phyloP scores from a whole-genome alignment of 2,888 invertebrate genomes.

The Chymomyza amoena region DNA sequence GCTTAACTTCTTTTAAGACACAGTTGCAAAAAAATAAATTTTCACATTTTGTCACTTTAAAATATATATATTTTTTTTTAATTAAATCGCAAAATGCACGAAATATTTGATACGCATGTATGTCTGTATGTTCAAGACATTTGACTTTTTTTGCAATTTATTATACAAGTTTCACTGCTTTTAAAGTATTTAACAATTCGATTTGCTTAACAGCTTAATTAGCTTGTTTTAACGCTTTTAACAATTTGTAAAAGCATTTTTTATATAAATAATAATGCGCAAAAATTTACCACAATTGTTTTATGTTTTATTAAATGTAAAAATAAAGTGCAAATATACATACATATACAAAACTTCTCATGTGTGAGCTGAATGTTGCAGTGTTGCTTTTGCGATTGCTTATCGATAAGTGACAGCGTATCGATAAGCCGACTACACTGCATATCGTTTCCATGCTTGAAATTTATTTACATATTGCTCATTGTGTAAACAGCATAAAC shows the following conservation, averaged over 20 bases:
- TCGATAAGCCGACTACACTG: background rate
- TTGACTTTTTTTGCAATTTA: conserved; percentile 13
- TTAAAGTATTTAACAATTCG: background rate
- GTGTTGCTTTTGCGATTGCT: background rate
- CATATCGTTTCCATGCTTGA: background rate
- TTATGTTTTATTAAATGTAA: conserved; percentile 3
- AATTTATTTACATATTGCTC: background rate
- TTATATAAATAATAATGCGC: background rate
- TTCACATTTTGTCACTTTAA: background rate
- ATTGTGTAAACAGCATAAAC: background rate
- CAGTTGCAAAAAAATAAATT: background rate
- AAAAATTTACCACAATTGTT: background rate
- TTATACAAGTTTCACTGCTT: background rate
- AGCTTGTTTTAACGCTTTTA: background rate
- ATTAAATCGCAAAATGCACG: background rate
- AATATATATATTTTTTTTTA: background rate
- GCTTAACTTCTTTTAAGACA: background rate
- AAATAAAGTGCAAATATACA: background rate
- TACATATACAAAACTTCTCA: background rate
- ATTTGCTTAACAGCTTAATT: background rate
- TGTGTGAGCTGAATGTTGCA: background rate
- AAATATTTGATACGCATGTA: background rate
- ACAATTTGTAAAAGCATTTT: background rate
- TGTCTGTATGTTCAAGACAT: conserved; percentile 5
- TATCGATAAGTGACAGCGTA: background rate